Base-by-base conservation (phyloP, 2,113 vertebrate genomes). In the Petaurus breviceps region DNA sequence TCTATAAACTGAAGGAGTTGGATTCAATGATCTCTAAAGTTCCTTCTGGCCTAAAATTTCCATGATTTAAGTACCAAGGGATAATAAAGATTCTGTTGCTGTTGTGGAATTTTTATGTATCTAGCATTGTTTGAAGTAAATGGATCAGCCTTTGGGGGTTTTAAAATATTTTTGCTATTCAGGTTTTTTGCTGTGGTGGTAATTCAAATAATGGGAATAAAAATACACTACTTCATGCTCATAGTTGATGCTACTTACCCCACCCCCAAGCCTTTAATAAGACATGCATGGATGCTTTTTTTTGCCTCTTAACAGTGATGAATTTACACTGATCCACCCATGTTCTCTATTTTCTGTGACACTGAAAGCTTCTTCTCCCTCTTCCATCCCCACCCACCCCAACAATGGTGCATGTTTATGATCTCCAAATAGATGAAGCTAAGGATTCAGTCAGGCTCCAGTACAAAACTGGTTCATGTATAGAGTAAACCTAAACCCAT, bases 21-120 rank as follows among this genome's bases (percentile, higher is more conserved):
- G 68, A 84, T 43, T 43, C n/a, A 22, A 84, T 84, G 68, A 43
- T 84, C 68, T 43, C 68, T 43, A 77, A 77, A 84, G n/a, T 84
- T 84, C 19, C 19, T 84, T 84, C 68, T 16, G 43, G 22, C 68
- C 68, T 43, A 84, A 84, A 84, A 43, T 8, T 84, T 43, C 68
- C 68, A 43, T 84, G 68, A 84, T 43, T 84, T 84, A 49, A 91
- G 47, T 53, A 90, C 51, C 25, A 92, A 91, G 16, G 43, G 51
- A 46, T 0, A 84, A 84, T 43, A 9, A 22, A n/a, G 5, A 24
- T 24, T 89, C 47, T 23, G 53, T 89, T 84, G 22, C 3, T 90
- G 28, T 50, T 89, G 37, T 43, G 49, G 90, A 94, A 93, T 90
- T 90, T 93, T 94, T 61, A 25, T 94, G 19, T 84, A 84, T 94